Evolutionary conservation across 2,797 vertebrate species (phyloP).

Genomic region (Hylomyscus alleni): DNA sequence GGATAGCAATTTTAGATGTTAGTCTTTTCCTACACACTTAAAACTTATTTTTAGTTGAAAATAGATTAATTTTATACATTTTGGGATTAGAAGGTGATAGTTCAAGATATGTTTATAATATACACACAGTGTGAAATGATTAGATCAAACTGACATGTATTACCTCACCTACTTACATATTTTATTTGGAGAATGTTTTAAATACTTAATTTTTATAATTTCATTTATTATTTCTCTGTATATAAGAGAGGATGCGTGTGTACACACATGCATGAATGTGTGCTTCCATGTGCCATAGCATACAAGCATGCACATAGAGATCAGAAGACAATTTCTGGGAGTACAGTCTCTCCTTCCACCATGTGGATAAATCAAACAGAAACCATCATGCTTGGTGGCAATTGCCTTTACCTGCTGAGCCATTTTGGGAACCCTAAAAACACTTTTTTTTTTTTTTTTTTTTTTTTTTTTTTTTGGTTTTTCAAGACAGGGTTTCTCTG

Average conservation of each 20-base stretch:
- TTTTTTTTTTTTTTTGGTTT: no score
- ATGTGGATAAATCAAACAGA: neutral
- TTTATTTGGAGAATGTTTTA: neutral
- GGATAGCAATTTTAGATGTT: neutral
- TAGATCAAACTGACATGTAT: neutral
- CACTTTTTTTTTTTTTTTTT: no score
- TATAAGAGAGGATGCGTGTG: neutral
- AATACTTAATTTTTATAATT: neutral
- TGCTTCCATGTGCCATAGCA: neutral
- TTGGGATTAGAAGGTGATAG: neutral
- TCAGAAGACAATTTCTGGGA: neutral
- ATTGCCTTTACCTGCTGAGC: neutral
- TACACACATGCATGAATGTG: neutral
- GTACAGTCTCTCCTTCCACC: neutral
- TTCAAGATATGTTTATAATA: neutral
- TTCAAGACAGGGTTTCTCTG: no score
- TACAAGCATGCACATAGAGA: neutral
- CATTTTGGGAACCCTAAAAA: neutral
- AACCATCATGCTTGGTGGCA: neutral
- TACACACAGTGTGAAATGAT: neutral
- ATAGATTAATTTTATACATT: no score
- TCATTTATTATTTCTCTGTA: neutral
- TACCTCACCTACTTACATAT: neutral
- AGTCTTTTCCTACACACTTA: neutral
- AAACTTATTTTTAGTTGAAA: neutral